Conservation (phyloP, 2,113 vertebrate genomes). For the Eulemur rufifrons region DNA sequence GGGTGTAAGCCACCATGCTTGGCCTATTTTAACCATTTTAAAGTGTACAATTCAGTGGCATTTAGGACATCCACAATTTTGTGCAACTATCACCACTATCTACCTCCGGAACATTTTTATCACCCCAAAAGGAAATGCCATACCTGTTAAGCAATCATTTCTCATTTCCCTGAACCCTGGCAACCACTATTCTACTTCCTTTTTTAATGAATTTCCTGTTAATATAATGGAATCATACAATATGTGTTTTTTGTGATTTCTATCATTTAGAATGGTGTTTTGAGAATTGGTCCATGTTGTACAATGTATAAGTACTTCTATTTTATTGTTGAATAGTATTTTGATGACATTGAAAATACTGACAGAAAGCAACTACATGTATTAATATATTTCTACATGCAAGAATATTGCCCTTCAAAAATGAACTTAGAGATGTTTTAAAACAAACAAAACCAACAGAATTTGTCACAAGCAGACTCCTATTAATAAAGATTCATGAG, state of each 20-base stretch:
- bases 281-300: not conserved
- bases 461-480: not conserved
- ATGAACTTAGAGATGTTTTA: not conserved
- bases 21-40: not conserved
- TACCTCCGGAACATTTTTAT: not conserved
- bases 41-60: not conserved
- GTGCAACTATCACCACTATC: not conserved
- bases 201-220: not conserved
- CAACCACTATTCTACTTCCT: not conserved
- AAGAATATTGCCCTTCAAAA: not conserved
- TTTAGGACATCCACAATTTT: not conserved
- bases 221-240: not conserved
- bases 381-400: not conserved
- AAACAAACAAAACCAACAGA: not conserved
- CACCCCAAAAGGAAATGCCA: accelerated
- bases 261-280: not conserved
- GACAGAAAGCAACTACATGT: not conserved
- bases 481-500: not conserved
- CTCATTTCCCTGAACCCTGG: no score
- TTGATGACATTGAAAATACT: not conserved
- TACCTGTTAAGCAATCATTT: not conserved
- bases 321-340: not conserved
- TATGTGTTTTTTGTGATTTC: not conserved
- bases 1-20: no score
- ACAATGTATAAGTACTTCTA: not conserved